These are phyloP conservation scores for Streptopelia turtur DNA, from an alignment of 2,797 vertebrate genomes.

Conservation along the genomic window DNA sequence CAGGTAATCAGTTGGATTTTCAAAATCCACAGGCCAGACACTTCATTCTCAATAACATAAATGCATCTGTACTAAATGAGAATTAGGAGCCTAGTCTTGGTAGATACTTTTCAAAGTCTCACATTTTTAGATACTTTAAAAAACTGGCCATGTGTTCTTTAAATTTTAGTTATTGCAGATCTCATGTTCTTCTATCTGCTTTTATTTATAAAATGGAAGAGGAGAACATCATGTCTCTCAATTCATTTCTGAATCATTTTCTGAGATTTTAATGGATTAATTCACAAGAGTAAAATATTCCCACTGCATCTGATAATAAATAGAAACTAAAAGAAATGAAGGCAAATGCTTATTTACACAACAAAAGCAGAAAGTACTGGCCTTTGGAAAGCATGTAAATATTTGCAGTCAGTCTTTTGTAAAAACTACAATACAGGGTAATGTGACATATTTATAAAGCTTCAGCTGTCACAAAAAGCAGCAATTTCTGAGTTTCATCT, in stretches of 20 bases:
- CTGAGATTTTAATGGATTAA: conserved; percentile 11
- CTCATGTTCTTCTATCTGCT: background rate
- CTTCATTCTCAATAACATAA: background rate
- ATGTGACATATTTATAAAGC: conserved; percentile 6
- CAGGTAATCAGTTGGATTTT: background rate
- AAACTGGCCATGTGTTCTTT: background rate
- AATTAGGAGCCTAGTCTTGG: background rate
- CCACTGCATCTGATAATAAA: background rate
- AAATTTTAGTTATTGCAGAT: background rate
- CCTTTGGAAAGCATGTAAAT: conserved; percentile 36
- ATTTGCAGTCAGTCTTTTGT: conserved; percentile 25
- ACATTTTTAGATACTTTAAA: background rate
- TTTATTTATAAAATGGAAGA: background rate
- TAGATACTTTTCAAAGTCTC: background rate
- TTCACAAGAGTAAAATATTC: conserved; percentile 15
- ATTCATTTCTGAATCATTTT: conserved; percentile 37
- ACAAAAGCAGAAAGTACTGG: background rate
- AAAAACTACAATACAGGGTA: background rate
- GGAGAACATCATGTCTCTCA: background rate
- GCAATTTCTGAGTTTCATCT: background rate
- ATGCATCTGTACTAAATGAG: background rate
- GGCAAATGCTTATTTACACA: conserved; percentile 25
- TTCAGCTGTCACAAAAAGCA: background rate
- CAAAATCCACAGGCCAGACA: background rate
- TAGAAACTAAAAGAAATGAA: background rate